A percentile compares a stretch with the other conserved stretches of the same genome.
Evolutionary conservation across 37 sponge, comb jelly and placozoan genomes (phyloP).

Genomic region (Tethya wilhelma): DNA sequence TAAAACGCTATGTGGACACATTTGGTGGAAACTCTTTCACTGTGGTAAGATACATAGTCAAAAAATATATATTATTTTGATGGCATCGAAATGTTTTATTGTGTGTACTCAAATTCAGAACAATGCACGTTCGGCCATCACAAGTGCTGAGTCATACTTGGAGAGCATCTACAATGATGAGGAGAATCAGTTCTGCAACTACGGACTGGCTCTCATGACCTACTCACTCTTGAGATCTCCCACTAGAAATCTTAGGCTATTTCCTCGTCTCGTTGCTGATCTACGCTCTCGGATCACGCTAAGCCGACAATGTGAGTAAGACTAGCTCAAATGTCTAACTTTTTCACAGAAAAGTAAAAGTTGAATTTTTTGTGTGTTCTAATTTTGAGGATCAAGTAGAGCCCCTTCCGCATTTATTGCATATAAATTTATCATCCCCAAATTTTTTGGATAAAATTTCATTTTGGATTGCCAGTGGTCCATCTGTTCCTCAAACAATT

Average conservation of each 20-base stretch:
- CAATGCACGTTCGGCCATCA: not conserved
- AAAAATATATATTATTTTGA: not conserved
- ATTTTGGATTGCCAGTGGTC: not conserved
- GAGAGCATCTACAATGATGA: not conserved
- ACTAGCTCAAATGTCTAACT: not conserved
- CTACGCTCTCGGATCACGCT: not conserved
- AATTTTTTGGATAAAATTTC: not conserved
- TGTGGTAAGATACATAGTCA: not conserved
- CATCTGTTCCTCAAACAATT: no score
- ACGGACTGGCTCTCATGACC: conserved; percentile 28
- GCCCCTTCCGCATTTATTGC: no score
- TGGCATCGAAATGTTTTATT: not conserved
- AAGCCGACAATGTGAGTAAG: conserved; percentile 24
- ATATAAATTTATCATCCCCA: not conserved
- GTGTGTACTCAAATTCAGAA: not conserved
- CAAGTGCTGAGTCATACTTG: conserved; percentile 9
- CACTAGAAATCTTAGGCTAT: not conserved
- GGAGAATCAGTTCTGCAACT: conserved; percentile 27
- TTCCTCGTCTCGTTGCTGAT: not conserved
- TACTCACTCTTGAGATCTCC: conserved; percentile 9
- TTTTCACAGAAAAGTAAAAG: no score
- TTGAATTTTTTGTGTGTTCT: no score
- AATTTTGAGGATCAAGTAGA: no score
- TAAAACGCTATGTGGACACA: conserved; percentile 17
- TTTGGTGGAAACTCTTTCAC: not conserved